Base-by-base conservation (phyloP, 2,113 vertebrate species). In the Antechinus stuartii region DNA sequence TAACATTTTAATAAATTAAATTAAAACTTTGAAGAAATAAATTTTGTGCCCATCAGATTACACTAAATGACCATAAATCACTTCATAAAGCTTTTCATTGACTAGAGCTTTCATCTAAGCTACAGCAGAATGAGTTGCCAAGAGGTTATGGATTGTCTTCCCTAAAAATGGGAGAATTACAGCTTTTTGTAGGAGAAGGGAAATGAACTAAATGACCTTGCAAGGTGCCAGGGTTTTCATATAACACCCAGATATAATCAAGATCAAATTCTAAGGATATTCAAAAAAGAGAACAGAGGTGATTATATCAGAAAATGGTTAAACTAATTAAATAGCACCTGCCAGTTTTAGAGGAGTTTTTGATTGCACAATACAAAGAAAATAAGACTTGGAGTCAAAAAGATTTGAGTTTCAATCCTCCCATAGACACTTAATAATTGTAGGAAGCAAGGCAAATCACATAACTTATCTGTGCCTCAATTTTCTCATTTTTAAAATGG, bases 1-100 rank as follows among this genome's bases (percentile, higher is more conserved):
- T 96, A 97, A 97, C 95, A 47, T 35, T 95, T 94, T 97, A 95
- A 95, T 96, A 96, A 96, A 96, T n/a, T 54, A 95, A 97, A 94
- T 96, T 92, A 95, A 94, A 97, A 91, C 56, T 68, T 54, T 0
- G 14, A 91, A 14, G 35, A 68, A 46, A 97, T 96, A 12, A 68
- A 54, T 91, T 93, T 1, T 92, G 54, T 96, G 35, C 35, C 90
- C 89, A 94, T 89, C 47, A 94, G 97, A 95, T 49, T 92, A 56
- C 49, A 89, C 91, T 89, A 49, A 96, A 93, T 46, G 53, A 42
- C 91, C 93, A 61, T 19, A 95, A 91, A 93, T 94, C 95, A 94
- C 0, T 89, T 27, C 42, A 26, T 50, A 61, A 25, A 89, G 26
- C 12, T 95, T 42, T 90, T 35, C 89, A 49, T 0, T 30, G 35